Percentiles rank a stretch among this genome's conserved stretches.
These are phyloP conservation scores for Eriosoma lanigerum DNA, from an alignment of 1,140 invertebrate genomes.

Conservation along the genomic window DNA sequence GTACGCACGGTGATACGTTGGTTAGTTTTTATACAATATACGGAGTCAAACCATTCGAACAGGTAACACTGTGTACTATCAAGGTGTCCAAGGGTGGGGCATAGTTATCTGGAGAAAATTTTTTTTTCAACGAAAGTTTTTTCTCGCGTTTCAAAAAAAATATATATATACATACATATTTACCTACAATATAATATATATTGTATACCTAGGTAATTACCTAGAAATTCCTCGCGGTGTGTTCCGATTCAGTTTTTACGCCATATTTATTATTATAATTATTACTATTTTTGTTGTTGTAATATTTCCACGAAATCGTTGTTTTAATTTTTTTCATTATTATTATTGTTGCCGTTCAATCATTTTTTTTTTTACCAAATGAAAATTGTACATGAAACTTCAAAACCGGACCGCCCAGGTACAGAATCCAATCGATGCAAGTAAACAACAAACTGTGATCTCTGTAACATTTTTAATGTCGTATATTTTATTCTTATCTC, in stretches of 20 bases:
- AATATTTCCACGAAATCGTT: background rate
- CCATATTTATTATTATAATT: constrained; percentile 6
- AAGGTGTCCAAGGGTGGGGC: constrained; percentile 50
- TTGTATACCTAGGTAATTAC: background rate
- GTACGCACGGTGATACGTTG: background rate
- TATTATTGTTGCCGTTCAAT: background rate
- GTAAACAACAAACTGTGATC: constrained; percentile 47
- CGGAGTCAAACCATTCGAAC: background rate
- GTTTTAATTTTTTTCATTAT: background rate
- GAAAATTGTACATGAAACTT: background rate
- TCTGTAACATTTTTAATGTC: constrained; percentile 32
- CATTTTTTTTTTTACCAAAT: background rate
- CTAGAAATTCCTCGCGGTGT: constrained; percentile 18
- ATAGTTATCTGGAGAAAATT: constrained; percentile 51
- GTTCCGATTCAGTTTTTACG: constrained; percentile 7
- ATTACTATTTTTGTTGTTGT: background rate
- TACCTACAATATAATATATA: too few relatives aligned
- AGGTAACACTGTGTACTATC: constrained; percentile 50
- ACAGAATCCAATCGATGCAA: constrained; percentile 46
- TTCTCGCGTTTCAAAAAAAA: constrained; percentile 46
- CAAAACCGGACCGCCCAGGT: constrained; percentile 42
- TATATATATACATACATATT: background rate
- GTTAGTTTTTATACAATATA: background rate
- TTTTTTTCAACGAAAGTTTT: constrained; percentile 51
- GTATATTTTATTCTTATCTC: constrained; percentile 27